These are phyloP conservation scores for Hydrozoanthus tunicans DNA, from an alignment of 64 coral and sea anemone genomes.

Conservation along the genomic window DNA sequence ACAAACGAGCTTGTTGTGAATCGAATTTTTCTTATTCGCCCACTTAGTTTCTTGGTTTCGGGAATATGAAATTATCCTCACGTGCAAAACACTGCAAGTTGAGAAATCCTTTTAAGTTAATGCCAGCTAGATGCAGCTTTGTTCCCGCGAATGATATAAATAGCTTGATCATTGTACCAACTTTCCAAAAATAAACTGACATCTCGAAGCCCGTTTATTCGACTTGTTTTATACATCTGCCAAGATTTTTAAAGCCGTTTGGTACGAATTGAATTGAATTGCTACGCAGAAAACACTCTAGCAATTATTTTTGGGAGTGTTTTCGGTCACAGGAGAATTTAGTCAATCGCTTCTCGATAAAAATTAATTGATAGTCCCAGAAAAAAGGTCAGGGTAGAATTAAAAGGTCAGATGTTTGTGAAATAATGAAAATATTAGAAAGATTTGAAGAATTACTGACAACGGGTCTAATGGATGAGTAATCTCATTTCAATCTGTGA, in stretches of 20 bases:
- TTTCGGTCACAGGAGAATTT: background rate
- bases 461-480: too few relatives aligned
- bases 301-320: background rate
- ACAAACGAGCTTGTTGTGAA: background rate
- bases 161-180: conserved; percentile 42
- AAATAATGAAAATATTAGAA: background rate
- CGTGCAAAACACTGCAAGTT: background rate
- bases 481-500: background rate
- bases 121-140: background rate
- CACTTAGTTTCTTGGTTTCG: background rate
- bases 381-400: conserved; percentile 7
- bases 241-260: background rate
- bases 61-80: too few relatives aligned
- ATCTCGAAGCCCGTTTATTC: conserved; percentile 18
- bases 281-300: too few relatives aligned
- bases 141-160: conserved; percentile 33
- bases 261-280: background rate
- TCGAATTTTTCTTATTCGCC: background rate
- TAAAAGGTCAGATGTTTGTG: conserved; percentile 4
- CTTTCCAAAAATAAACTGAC: conserved; percentile 54
- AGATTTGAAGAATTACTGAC: background rate
- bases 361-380: conserved; percentile 16
- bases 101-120: background rate
- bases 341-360: background rate
- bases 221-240: background rate